Conservation (phyloP, 2,797 vertebrate species). For the Myiotriccus ornatus region DNA sequence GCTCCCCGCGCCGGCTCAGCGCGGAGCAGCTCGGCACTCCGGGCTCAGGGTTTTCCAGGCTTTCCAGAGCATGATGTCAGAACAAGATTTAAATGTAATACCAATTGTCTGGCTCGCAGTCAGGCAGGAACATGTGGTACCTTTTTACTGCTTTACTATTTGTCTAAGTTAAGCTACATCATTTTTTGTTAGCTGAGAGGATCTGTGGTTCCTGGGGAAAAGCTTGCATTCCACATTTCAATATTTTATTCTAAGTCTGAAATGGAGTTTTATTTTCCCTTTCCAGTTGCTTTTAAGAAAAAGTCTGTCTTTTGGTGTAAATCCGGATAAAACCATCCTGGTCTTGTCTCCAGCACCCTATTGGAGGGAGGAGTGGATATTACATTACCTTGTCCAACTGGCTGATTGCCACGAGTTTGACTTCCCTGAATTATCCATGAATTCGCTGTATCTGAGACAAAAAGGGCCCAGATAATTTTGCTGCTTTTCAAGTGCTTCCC, state of each 20-base stretch:
- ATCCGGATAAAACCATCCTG: conserved; percentile 56
- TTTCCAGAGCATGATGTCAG: conserved; percentile 13
- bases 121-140: not conserved
- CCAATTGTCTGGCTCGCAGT: conserved; percentile 15
- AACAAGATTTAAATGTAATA: conserved; percentile 35
- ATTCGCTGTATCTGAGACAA: not conserved
- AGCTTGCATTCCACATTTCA: conserved; percentile 2
- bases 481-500: not conserved
- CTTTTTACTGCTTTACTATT: conserved; percentile 26
- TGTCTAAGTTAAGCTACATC: conserved; percentile 59
- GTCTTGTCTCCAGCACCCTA: conserved; percentile 58
- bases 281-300: conserved; percentile 36
- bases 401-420: conserved; percentile 63
- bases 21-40: not conserved
- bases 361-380: conserved; percentile 60
- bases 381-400: conserved; percentile 12
- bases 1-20: not conserved
- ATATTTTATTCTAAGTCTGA: conserved; percentile 4
- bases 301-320: conserved; percentile 18
- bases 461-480: not conserved
- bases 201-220: conserved; percentile 38
- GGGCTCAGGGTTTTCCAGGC: not conserved
- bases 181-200: conserved; percentile 18
- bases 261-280: not conserved
- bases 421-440: conserved; percentile 12